Base-by-base conservation (phyloP, 2,113 vertebrate genomes). In the Platichthys flesus region DNA sequence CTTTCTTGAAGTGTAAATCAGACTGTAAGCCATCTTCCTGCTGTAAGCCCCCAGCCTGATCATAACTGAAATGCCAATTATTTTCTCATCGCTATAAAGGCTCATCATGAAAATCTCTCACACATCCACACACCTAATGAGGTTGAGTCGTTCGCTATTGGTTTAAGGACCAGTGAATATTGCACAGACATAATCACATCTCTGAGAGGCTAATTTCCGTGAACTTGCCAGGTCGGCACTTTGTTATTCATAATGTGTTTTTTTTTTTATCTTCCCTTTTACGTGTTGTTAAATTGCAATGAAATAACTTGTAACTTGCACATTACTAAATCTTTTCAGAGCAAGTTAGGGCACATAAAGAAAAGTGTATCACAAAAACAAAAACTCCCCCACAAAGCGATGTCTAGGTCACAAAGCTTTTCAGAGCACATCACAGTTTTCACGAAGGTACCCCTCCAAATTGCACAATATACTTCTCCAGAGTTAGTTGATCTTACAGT, bases 1-100 rank as follows among this genome's bases (percentile, higher is more conserved):
- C 70, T 78, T 79, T 89, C 74, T 75, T 86, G 78, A 89, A 88
- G 79, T 90, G 85, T 85, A 91, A 88, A 88, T 91, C 87, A 82
- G 69, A 78, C 77, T 70, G 35, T 52, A 84, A 83, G 63, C 78
- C 59, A 67, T 70, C 37, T 83, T 62, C 72, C 37, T 26, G 18
- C 65, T 82, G 65, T 60, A 81, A 87, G 66, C 75, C 76, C 51
- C 28, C 54, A 81, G 81, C 21, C 67, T 76, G 77, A 87, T 86
- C 74, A 84, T 89, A 84, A 86, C 78, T 28, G 28, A 82, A 81
- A 80, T 86, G 75, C 69, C 78, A 89, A 83, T 86, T 89, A 85
- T 91, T 91, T 89, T 79, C 86, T 89, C 77, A 82, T 84, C 82
- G 71, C 65, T 52, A 47, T 76, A 85, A 83, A 79, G 63, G 66